Evolutionary conservation across 1,140 invertebrate species (phyloP).

Genomic region (Bursaphelenchus mucronatus): DNA sequence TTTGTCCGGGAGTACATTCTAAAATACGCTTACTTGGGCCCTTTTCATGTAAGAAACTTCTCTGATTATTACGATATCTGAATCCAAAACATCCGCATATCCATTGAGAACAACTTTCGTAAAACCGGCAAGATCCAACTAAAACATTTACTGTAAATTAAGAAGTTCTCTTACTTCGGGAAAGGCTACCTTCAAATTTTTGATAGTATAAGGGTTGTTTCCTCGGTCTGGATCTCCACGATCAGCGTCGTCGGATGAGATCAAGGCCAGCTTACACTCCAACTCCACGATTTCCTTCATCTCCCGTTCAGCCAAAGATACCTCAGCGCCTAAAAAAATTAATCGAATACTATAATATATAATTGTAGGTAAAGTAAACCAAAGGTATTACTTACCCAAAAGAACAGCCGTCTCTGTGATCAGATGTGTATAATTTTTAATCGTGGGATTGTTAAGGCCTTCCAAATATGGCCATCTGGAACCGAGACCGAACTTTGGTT

Average conservation of each 20-base stretch:
- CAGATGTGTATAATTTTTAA: conserved; percentile 64
- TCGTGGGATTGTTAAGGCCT: conserved; percentile 62
- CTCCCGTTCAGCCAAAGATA: conserved; percentile 69
- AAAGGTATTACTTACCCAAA: conserved; percentile 67
- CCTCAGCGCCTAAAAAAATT: conserved; percentile 66
- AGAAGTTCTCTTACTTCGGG: conserved; percentile 33
- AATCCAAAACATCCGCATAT: conserved; percentile 35
- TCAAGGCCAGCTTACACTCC: conserved; percentile 83
- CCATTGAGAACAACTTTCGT: conserved; percentile 43
- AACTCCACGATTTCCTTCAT: conserved; percentile 79
- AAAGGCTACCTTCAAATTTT: conserved; percentile 38
- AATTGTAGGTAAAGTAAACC: neutral
- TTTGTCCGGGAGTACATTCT: no score
- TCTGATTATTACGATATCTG: conserved; percentile 50
- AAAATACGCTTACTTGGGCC: conserved; percentile 32
- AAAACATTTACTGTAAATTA: conserved; percentile 9
- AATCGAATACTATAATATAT: conserved; percentile 1
- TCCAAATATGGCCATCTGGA: conserved; percentile 78
- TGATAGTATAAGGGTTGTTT: conserved; percentile 49
- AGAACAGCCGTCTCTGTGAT: conserved; percentile 75
- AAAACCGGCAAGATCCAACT: conserved; percentile 50
- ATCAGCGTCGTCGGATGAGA: conserved; percentile 50
- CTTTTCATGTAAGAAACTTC: conserved; percentile 49
- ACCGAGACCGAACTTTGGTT: conserved; percentile 69
- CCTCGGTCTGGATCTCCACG: conserved; percentile 46